Base-by-base conservation (phyloP, 30 jellyfish, hydroid and myxozoan species). In the Hydractinia symbiolongicarpus region DNA sequence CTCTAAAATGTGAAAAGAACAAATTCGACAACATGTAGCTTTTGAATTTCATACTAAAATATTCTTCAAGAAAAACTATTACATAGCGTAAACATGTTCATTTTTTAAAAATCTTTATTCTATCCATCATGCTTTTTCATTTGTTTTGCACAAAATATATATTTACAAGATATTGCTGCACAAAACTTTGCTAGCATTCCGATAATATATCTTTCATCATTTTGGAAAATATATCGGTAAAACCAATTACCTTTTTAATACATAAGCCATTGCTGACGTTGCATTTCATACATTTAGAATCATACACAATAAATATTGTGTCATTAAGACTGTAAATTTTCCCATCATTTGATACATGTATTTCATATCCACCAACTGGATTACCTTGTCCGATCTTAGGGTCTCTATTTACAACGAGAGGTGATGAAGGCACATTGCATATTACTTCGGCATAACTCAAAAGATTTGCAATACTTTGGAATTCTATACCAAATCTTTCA, bases 281-380 rank as follows among this genome's bases (percentile, higher is more conserved):
- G 74, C 74, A 64, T n/a, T 9, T 51, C 0, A 64, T 64, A 64
- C 74, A 64, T 13, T 64, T 64, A 44, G 74, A 64, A 64, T 64
- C 74, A 64, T 64, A 64, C 7, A 64, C 74, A 64, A 64, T 64
- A 51, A 64, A 64, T 51, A 64, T 13, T 5, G 74, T 64, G 9
- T 44, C 9, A 64, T 64, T 64, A 1, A 6, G 17, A 13, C 74
- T 64, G 74, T 64, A 64, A n/a, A 51, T 13, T 64, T 64, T 51
- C 8, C 74, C 9, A 64, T 64, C 74, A 64, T 64, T 64, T 6
- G 74, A 64, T 7, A 64, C 40, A n/a, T 13, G 74, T 6, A 64
- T 64, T 64, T 64, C 19, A 13, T 64, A 64, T 6, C 74, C 74
- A 64, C 74, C 74, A 64, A 64, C 40, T n/a, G 74, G 74, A 64